A percentile compares a stretch with the other conserved stretches of the same genome.
Conservation (phyloP, 1,140 invertebrate genomes). For the Archivesica marissinica region DNA sequence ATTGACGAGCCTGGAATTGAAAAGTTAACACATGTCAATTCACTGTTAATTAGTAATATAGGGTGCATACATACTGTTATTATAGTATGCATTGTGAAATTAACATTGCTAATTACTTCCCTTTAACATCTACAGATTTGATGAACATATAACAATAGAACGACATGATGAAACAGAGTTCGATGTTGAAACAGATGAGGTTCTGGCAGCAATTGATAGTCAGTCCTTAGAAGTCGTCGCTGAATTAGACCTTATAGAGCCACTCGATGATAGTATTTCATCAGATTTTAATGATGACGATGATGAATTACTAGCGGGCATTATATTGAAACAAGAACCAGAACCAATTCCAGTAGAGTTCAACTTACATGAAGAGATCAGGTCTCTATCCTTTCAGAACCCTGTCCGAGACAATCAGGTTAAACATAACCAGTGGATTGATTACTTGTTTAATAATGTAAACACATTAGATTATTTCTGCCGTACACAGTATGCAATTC, state of each 20-base stretch:
- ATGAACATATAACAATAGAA: too few relatives aligned
- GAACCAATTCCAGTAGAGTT: conserved; percentile 3
- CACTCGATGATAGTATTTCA: too few relatives aligned
- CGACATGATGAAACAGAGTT: conserved; percentile 29
- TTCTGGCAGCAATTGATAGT: conserved; percentile 32
- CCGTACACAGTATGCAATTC: conserved; percentile 14
- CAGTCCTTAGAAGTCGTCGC: not conserved
- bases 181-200: conserved; percentile 29
- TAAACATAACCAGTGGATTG: conserved; percentile 3
- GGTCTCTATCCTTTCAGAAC: conserved; percentile 1
- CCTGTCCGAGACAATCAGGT: conserved; percentile 26
- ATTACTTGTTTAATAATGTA: conserved; percentile 23
- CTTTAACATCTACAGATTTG: too few relatives aligned
- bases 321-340: not conserved
- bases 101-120: too few relatives aligned
- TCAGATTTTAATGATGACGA: too few relatives aligned
- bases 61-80: too few relatives aligned
- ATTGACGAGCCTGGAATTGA: conserved; percentile 17
- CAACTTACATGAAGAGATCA: conserved; percentile 14
- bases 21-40: not conserved
- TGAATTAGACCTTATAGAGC: too few relatives aligned
- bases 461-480: conserved; percentile 4
- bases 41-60: not conserved
- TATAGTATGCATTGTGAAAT: too few relatives aligned
- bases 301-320: not conserved